Evolutionary conservation across 1,140 invertebrate species (phyloP), one percentile per base, ranked within the genome.

Genomic region (Leptinotarsa defecta): DNA sequence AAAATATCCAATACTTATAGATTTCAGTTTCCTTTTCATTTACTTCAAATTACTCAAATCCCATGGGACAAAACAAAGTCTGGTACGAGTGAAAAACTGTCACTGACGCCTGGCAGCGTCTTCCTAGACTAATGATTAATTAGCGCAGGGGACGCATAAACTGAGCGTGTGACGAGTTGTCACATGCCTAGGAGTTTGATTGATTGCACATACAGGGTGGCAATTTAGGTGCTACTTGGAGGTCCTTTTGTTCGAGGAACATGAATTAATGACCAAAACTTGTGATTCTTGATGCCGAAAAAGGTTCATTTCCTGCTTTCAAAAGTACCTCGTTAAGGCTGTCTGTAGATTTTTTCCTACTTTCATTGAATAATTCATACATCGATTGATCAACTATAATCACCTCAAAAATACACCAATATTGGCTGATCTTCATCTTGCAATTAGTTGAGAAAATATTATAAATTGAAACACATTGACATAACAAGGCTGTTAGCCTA

Each of bases 41-140:
- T 11, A 57, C 52, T 57, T 19, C 15, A 19, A 57, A 57, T 57
- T 19, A n/a, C n/a, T 19, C 17, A 15, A 57, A 57, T 57, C 52
- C n/a, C 17, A n/a, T 17, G 6, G 52, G 52, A 57, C 4, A 57
- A 57, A 57, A 19, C n/a, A 19, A 19, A n/a, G 52, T 57, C 52
- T 57, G 52, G 52, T 57, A 19, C 13, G 52, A 17, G 15, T 57
- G 52, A 57, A 57, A 57, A 57, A 57, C 15, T 57, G 52, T 57
- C 52, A 57, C n/a, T 5, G 17, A 57, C 52, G 52, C 52, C 52
- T 57, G 52, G 52, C 52, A 57, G 52, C 52, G 52, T 19, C 52
- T 57, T 57, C 63, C 69, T 76, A 71, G 69, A 73, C 75, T 74
- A 74, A 74, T 74, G 67, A 74, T 69, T 74, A 68, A 74, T 74